A percentile compares a stretch with the other conserved stretches of the same genome.
Conservation (phyloP, 2,888 invertebrate genomes). For the Stenodera caucasica region DNA sequence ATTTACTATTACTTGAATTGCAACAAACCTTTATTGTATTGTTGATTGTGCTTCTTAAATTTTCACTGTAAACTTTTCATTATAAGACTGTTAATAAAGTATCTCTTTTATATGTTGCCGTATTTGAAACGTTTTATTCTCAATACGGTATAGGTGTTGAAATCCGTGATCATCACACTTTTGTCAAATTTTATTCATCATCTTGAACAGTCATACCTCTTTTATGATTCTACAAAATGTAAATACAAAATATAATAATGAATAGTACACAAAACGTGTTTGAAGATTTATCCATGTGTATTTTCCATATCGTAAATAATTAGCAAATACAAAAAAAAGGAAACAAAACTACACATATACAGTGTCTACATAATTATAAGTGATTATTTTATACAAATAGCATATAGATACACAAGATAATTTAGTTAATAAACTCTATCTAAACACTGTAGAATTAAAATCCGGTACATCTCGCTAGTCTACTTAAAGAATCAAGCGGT, state of each 20-base stretch:
- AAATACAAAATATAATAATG: conserved; percentile 44
- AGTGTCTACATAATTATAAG: conserved; percentile 54
- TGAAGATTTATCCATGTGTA: conserved; percentile 51
- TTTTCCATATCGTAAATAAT: conserved; percentile 51
- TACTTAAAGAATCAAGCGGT: conserved; percentile 39
- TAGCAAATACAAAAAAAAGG: conserved; percentile 53
- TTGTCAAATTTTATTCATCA: conserved; percentile 33
- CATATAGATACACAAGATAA: conserved; percentile 57
- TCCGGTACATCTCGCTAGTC: conserved; percentile 16
- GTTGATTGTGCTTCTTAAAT: conserved; percentile 20
- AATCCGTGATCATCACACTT: neutral
- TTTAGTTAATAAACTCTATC: conserved; percentile 49
- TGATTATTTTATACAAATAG: conserved; percentile 57
- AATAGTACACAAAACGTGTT: conserved; percentile 43
- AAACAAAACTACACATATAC: conserved; percentile 57
- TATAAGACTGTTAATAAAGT: conserved; percentile 40
- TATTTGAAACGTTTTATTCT: conserved; percentile 6
- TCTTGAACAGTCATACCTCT: conserved; percentile 29
- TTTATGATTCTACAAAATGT: conserved; percentile 34
- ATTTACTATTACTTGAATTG: conserved; percentile 14
- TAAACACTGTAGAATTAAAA: conserved; percentile 35
- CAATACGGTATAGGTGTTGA: neutral
- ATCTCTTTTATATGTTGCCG: conserved; percentile 32
- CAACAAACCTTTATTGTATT: conserved; percentile 19
- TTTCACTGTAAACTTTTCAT: conserved; percentile 29